Evolutionary conservation across 2,797 vertebrate genomes (phyloP), one percentile per base, ranked within the genome.

Genomic region (Gadopsis bispinosus): DNA sequence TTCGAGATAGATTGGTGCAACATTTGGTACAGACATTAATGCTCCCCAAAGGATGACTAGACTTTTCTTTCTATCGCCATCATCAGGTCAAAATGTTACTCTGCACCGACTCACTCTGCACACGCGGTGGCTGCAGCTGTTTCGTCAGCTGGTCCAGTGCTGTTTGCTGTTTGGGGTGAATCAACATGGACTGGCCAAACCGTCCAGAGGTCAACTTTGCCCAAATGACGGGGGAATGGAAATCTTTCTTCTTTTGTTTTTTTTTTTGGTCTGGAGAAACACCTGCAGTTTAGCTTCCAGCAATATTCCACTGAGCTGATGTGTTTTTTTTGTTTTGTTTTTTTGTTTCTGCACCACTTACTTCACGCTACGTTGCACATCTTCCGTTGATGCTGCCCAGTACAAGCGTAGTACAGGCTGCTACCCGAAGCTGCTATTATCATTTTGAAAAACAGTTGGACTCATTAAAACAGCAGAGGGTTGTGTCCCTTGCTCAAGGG

Each of bases 391-490:
- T 20, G 31, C 4, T 63, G 60, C 31, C 33, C 26, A 10, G 9
- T 17, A 12, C 45, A 50, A 50, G 7, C 3, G 47, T 33, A 69
- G 39, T 12, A 37, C 61, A 37, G 39, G 26, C 53, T 20, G 53
- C 35, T 29, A 64, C 26, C 19, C 31, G 55, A n/a, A 56, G 53
- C 48, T 20, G 31, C 50, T 58, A 16, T 39, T 26, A 41, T 70
- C 61, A 12, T 62, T 76, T 62, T 43, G 45, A 80, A 53, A 67
- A 77, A 60, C 19, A 11, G 43, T 47, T 51, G 69, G 72, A 50
- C 67, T 80, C 45, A 74, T 64, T 72, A 66, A 35, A 84, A 73
- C 79, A 73, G 81, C 72, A 29, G 31, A 69, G 64, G 56, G 59
- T 50, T 70, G 9, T 53, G 54, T 59, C 29, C 58, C 37, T 73